A percentile compares a stretch with the other conserved stretches of the same genome.
These are phyloP conservation scores for Sinella curviseta DNA, from an alignment of 1,140 invertebrate species.

Conservation along the genomic window DNA sequence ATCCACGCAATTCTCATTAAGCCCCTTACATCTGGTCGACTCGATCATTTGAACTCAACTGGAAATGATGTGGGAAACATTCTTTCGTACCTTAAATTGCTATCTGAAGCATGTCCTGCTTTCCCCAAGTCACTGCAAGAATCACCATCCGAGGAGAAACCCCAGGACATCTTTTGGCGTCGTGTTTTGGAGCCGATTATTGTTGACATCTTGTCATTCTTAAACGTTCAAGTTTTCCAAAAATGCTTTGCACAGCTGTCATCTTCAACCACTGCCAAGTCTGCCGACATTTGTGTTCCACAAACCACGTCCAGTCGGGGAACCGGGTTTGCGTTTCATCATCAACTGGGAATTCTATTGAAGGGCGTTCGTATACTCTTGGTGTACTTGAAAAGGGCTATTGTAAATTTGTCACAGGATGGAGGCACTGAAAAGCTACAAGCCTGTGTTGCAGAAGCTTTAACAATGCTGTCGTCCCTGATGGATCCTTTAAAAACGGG, in stretches of 20 bases:
- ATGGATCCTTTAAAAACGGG: not conserved
- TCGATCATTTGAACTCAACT: not conserved
- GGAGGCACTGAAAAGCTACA: not conserved
- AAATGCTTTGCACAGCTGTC: not conserved
- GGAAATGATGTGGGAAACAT: not conserved
- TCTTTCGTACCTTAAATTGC: constrained; percentile 1
- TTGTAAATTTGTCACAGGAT: not conserved
- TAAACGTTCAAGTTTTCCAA: not conserved
- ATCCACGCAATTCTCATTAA: not conserved
- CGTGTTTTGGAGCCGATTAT: not conserved
- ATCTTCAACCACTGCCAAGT: not conserved
- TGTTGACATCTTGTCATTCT: not conserved
- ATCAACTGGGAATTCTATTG: constrained; percentile 12
- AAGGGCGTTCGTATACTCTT: constrained; percentile 11
- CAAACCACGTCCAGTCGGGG: not conserved
- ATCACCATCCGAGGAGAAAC: not conserved
- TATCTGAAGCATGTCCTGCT: not conserved
- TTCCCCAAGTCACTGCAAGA: too few relatives aligned
- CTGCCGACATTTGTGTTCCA: not conserved
- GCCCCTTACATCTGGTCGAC: not conserved
- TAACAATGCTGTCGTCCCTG: not conserved
- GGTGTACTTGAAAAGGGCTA: constrained; percentile 1
- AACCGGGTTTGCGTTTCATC: constrained; percentile 22
- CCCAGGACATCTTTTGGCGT: not conserved
- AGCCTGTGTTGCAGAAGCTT: not conserved